Evolutionary conservation across 2,113 vertebrate genomes (phyloP).

Genomic region (Tupaia chinensis): DNA sequence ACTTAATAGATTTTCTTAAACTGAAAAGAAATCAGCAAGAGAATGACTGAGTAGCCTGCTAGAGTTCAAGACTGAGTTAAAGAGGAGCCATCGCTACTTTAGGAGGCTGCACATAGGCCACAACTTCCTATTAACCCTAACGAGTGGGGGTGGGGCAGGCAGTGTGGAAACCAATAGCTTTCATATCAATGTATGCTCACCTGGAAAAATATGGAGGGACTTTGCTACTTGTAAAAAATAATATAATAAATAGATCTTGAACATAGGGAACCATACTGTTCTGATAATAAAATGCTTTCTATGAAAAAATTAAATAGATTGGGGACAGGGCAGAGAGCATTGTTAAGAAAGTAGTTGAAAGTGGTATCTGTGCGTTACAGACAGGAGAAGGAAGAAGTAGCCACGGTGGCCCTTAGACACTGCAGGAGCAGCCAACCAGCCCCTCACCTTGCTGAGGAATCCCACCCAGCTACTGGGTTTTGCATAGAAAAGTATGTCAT

Average conservation of each 20-base stretch:
- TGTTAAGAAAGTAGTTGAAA: background rate
- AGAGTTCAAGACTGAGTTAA: slow-evolving; percentile 41
- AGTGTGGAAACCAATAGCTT: slow-evolving; percentile 51
- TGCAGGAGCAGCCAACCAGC: accelerated
- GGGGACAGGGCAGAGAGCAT: background rate
- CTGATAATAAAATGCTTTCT: slow-evolving; percentile 68
- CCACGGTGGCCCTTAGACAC: background rate
- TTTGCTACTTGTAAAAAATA: slow-evolving; percentile 70
- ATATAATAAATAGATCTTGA: slow-evolving; percentile 78
- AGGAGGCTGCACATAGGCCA: slow-evolving; percentile 38
- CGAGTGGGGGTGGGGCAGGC: background rate
- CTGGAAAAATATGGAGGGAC: slow-evolving; percentile 65
- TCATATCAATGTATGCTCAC: slow-evolving; percentile 77
- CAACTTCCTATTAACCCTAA: slow-evolving; percentile 61
- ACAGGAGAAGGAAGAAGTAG: background rate
- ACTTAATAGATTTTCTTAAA: background rate
- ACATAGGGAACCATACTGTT: slow-evolving; percentile 70
- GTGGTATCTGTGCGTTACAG: background rate
- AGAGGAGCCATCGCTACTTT: slow-evolving; percentile 46
- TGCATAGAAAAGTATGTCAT: no score
- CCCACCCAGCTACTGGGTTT: background rate
- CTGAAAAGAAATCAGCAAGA: slow-evolving; percentile 95
- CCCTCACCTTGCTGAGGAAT: background rate
- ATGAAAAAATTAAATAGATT: background rate
- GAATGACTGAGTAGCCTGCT: slow-evolving; percentile 85